Conservation (phyloP, 2,113 vertebrate species). For the Bos indicus region DNA sequence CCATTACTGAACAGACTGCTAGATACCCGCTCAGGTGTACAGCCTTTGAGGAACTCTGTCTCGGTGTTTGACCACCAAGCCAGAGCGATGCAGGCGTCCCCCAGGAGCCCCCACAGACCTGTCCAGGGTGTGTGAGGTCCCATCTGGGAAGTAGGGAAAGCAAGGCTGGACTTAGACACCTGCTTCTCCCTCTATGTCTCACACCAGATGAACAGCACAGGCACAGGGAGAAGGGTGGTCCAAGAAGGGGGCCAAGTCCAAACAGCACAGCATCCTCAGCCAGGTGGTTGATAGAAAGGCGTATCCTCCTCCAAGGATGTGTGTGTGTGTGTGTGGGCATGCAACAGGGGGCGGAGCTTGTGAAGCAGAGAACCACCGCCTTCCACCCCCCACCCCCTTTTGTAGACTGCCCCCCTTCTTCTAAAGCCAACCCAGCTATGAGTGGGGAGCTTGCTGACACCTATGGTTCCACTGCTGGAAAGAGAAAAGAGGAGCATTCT, state of each 20-base stretch:
- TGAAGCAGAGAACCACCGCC: background rate
- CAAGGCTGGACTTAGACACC: background rate
- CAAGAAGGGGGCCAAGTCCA: no score
- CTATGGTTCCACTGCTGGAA: background rate
- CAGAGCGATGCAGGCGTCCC: accelerated
- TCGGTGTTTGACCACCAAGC: background rate
- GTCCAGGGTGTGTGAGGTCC: no score
- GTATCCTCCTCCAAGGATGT: background rate
- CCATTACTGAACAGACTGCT: background rate
- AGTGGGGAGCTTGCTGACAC: background rate
- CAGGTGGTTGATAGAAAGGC: background rate
- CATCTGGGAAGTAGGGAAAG: background rate
- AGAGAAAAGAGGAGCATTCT: background rate
- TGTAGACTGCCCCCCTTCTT: background rate
- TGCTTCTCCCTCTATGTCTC: background rate
- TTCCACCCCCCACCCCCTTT: accelerated
- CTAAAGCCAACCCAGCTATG: background rate
- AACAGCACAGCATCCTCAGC: background rate
- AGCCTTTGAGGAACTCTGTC: background rate
- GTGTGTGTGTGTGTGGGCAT: background rate
- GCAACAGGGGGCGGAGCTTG: background rate
- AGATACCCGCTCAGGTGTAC: background rate
- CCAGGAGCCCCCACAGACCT: background rate
- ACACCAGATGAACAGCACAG: no score
- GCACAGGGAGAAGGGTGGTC: no score